Conservation (phyloP, 2,113 vertebrate genomes). For the Hippocampus zosterae region DNA sequence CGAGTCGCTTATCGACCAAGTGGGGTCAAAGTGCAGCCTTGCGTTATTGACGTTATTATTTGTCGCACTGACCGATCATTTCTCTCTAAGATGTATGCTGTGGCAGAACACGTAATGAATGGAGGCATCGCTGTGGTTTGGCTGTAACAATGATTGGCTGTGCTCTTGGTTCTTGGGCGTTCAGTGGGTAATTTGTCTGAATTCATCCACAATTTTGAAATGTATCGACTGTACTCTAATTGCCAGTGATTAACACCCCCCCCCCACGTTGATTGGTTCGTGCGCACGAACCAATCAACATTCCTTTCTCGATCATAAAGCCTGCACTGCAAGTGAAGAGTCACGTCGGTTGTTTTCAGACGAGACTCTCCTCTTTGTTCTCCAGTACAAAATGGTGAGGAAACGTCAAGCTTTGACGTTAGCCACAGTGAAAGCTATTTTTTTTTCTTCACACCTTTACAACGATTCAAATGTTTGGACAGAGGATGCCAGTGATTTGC, state of each 20-base stretch:
- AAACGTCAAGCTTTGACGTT: conserved; percentile 11
- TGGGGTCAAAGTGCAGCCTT: conserved; percentile 53
- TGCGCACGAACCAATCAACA: background rate
- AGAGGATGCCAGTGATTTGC: background rate
- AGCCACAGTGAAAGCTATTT: background rate
- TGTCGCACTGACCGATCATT: background rate
- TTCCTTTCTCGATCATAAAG: background rate
- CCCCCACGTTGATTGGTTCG: too few relatives aligned
- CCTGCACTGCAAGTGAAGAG: background rate
- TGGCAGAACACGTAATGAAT: background rate
- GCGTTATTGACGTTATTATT: conserved; percentile 10
- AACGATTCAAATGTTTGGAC: conserved; percentile 15
- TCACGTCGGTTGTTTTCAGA: background rate
- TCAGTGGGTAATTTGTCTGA: background rate
- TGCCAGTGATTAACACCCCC: too few relatives aligned
- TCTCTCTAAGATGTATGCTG: conserved; percentile 23
- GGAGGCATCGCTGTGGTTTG: background rate
- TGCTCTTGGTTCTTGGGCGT: background rate
- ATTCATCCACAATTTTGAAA: background rate
- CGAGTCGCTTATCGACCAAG: conserved; percentile 17
- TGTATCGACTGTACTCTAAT: too few relatives aligned
- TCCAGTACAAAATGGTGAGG: background rate
- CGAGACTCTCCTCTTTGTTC: background rate
- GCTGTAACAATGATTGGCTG: background rate
- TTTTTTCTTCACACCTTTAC: conserved; percentile 9